Evolutionary conservation across 2,797 vertebrate species (phyloP), one percentile per base, ranked within the genome.

Genomic region (Protosalanx chinensis): DNA sequence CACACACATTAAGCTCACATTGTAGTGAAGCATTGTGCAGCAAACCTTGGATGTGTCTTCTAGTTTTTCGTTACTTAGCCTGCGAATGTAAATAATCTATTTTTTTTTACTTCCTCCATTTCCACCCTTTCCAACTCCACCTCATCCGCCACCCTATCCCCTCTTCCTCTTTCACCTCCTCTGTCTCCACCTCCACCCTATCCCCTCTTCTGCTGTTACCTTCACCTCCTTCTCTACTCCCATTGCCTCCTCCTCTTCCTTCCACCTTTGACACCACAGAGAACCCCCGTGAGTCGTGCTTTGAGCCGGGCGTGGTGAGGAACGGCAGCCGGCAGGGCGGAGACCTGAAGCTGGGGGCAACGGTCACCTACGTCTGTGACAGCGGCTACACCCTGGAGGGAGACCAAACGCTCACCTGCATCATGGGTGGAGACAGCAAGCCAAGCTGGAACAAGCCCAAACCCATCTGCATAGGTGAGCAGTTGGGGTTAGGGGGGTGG

Each of bases 261-360:
- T n/a, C 13, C 20, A 16, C 2, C 15, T 65, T 62, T 46, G 58
- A 10, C 51, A 33, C 13, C 70, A 62, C 91, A 94, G 98, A 99
- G 87, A 99, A 99, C 82, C 98, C 98, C 13, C 91, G 98, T 78
- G 98, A 99, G 89, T 99, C 98, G 0, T 99, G 98, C 86, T 99
- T 99, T 1, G 98, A 99, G 79, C 97, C 98, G 0, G 98, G 97
- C 0, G 81, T 93, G 1, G 88, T 98, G 78, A 95, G 93, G 81
- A 99, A 99, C 0, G 97, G 97, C 71, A 97, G 95, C 0, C 91
- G 97, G 16, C 93, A 94, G 75, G 98, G 98, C 0, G 86, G 92
- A 0, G 95, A 98, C 62, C 90, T 98, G 81, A 98, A 98, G 87
- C 90, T 99, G 85, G 96, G 96, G 32, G 97, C 96, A 35, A 94